These are phyloP conservation scores for Lethocerus indicus DNA, from an alignment of 1,140 invertebrate species.

Conservation along the genomic window DNA sequence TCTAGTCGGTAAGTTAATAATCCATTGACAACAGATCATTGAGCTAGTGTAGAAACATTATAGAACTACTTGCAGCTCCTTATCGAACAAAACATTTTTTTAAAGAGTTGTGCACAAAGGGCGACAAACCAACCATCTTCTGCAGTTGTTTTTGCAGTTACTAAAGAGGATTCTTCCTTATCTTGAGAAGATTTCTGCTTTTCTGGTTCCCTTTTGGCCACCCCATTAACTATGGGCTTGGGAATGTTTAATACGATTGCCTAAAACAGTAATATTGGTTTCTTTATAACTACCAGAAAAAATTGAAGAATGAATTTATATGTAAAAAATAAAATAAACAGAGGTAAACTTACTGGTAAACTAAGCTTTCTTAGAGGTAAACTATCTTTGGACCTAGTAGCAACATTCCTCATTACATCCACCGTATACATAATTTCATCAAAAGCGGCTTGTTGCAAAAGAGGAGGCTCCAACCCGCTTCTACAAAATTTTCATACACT, in stretches of 20 bases:
- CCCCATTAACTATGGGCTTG: conserved; percentile 8
- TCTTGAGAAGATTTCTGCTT: conserved; percentile 14
- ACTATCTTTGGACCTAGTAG: conserved; percentile 23
- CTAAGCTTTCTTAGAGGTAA: conserved; percentile 19
- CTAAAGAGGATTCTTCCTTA: conserved; percentile 17
- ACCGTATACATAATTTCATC: conserved; percentile 65
- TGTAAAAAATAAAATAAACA: conserved; percentile 5
- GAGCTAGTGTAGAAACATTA: not conserved
- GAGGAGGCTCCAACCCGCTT: conserved; percentile 28
- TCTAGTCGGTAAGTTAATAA: no score
- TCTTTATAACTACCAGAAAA: not conserved
- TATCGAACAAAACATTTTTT: not conserved
- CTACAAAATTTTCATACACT: conserved; percentile 20
- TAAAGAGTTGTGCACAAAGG: not conserved
- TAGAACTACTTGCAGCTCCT: not conserved
- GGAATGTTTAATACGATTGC: conserved; percentile 12
- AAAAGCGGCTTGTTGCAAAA: conserved; percentile 68
- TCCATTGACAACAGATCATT: no score
- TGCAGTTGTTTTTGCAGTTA: conserved; percentile 17
- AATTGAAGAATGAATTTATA: conserved; percentile 1
- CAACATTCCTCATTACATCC: conserved; percentile 67
- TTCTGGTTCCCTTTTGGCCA: conserved; percentile 6
- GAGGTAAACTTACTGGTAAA: not conserved
- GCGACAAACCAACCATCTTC: conserved; percentile 11
- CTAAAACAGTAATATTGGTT: conserved; percentile 15